Conservation (phyloP, 2,113 vertebrate genomes). For the Perognathus longimembris region DNA sequence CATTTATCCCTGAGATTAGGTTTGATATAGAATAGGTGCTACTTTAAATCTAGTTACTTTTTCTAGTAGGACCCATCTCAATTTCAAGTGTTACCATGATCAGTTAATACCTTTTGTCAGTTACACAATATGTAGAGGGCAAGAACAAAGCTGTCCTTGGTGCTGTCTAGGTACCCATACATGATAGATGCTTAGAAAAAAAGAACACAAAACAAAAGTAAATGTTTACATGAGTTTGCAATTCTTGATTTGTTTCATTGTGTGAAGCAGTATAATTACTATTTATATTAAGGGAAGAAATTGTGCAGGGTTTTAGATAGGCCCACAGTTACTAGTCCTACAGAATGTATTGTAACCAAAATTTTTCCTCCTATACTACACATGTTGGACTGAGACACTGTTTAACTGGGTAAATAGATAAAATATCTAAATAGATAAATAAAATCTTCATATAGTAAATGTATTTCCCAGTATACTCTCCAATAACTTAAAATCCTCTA, state of each 20-base stretch:
- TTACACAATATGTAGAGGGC: background rate
- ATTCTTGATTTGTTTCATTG: background rate
- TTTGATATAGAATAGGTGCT: background rate
- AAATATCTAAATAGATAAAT: too few relatives aligned
- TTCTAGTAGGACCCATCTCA: background rate
- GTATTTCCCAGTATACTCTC: conserved; percentile 3
- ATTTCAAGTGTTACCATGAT: background rate
- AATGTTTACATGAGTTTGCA: too few relatives aligned
- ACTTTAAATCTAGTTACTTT: background rate
- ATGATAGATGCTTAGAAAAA: background rate
- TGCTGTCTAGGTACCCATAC: background rate
- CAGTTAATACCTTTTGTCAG: background rate
- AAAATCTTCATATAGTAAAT: conserved; percentile 57
- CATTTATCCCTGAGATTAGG: background rate
- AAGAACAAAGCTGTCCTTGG: background rate
- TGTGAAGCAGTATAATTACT: background rate
- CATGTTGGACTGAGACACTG: background rate
- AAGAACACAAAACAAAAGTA: background rate
- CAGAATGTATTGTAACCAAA: background rate
- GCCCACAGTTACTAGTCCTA: background rate
- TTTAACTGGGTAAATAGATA: background rate
- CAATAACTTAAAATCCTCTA: background rate
- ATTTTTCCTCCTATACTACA: background rate
- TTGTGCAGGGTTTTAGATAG: background rate
- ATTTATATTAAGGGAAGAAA: background rate